phyloP scores from a whole-genome alignment of 1,140 invertebrate species.

The Diorhabda carinulata region DNA sequence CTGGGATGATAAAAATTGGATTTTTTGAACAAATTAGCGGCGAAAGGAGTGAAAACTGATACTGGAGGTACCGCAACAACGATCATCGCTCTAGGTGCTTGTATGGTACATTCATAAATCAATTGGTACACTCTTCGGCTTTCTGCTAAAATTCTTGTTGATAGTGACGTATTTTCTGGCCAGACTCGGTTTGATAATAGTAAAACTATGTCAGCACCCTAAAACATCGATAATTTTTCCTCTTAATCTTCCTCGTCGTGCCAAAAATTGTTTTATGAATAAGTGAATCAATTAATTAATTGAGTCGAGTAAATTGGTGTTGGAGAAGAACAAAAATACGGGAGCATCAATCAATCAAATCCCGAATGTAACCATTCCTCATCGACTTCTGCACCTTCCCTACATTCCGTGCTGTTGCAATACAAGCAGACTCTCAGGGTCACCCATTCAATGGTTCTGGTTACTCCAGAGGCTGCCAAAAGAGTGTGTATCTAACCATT shows the following conservation, averaged over 20 bases:
- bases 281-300: too few species aligned
- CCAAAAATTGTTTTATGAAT: neutral
- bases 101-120: constrained; percentile 33
- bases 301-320: neutral
- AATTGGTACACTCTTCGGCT: constrained; percentile 34
- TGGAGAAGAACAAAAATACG: neutral
- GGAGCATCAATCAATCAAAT: too few species aligned
- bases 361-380: too few species aligned
- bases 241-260: neutral
- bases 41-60: constrained; percentile 36
- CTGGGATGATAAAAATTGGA: constrained; percentile 45
- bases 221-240: constrained; percentile 18
- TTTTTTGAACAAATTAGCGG: constrained; percentile 38
- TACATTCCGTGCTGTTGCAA: too few species aligned
- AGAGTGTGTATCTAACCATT: too few species aligned
- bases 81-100: constrained; percentile 39
- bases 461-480: too few species aligned
- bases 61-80: constrained; percentile 37
- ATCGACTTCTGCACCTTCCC: too few species aligned
- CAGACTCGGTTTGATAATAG: constrained; percentile 28
- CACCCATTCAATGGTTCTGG: too few species aligned
- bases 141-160: constrained; percentile 33
- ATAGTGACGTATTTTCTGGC: constrained; percentile 24
- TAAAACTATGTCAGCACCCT: constrained; percentile 42
- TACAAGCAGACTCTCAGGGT: too few species aligned